Percentiles rank a stretch among this genome's conserved stretches.
phyloP scores from a whole-genome alignment of 2,797 vertebrate genomes.

The Propithecus perrieri region DNA sequence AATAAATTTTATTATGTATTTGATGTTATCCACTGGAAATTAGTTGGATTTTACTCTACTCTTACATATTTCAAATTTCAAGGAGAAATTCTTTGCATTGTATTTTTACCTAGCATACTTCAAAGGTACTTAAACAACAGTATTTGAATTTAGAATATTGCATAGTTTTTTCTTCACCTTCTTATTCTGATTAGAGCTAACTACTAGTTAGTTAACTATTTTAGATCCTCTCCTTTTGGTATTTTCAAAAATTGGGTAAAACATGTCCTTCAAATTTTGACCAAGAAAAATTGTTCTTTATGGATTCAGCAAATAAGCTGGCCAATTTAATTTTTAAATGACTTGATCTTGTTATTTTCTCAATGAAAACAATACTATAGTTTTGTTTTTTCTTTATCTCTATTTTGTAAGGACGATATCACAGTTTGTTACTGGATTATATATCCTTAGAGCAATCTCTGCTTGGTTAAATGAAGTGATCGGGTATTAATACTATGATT shows the following conservation, averaged over 20 bases:
- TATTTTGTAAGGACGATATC: neutral
- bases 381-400: neutral
- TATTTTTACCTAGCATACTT: neutral
- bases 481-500: neutral
- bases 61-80: slow-evolving; percentile 30
- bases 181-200: neutral
- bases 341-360: slow-evolving; percentile 8
- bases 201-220: neutral
- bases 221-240: neutral
- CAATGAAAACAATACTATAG: neutral
- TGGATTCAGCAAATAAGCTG: neutral
- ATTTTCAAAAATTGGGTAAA: slow-evolving; percentile 40
- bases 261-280: neutral
- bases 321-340: neutral
- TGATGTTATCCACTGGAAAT: neutral
- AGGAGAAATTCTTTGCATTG: neutral
- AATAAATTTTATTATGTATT: neutral
- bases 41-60: slow-evolving; percentile 18
- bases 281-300: neutral
- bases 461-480: neutral
- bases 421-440: neutral
- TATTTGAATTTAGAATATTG: neutral
- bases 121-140: neutral
- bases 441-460: neutral
- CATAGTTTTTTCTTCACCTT: neutral